Base-by-base conservation (phyloP, 2,888 invertebrate species). In the Lutraria lutraria region DNA sequence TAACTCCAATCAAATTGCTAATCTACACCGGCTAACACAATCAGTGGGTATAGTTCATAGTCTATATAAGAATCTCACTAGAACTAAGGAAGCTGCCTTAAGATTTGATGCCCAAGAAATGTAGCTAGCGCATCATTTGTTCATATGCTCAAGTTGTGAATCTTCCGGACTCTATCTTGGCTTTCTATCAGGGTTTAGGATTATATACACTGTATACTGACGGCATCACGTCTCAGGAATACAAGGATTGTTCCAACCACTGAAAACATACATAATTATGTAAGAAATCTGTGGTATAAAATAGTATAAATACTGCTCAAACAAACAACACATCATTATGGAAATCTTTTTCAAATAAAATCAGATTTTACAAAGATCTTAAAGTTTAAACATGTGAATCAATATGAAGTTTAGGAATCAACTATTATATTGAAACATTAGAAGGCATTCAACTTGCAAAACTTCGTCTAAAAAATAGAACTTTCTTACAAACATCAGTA, bases 181-280 rank as follows among this genome's bases (percentile, higher is more conserved):
- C 76, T 76, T 76, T 31, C 76, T 6, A 16, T 76, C 76, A 25
- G 13, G 1, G 13, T 8, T 6, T 16, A 31, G 19, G 6, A 76
- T 76, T 15, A 16, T 31, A 31, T 68, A 76, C 34, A 76, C 76
- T 6, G 16, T 4, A 31, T 31, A 3, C 76, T 34, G 76, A 15
- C 19, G 19, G 1, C 19, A 31, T 31, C 31, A 76, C 8, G 34
- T 76, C 31, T 92, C 91, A 92, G 53, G 92, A 86, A 79, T 90
- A 92, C 43, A 92, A 86, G 0, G 91, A 93, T 85, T 93, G 92
- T 83, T 94, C 93, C 85, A 93, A 89, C 94, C 93, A 94, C 94
- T 94, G 92, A 87, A 93, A 91, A n/a, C 25, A 56, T 21, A 56
- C 16, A 21, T 19, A 56, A 56, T 12, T 4, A 43, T 43, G 43